A percentile compares a stretch with the other conserved stretches of the same genome.
phyloP scores from a whole-genome alignment of 35 echinoderm and acorn worm genomes.

The Apostichopus californicus region DNA sequence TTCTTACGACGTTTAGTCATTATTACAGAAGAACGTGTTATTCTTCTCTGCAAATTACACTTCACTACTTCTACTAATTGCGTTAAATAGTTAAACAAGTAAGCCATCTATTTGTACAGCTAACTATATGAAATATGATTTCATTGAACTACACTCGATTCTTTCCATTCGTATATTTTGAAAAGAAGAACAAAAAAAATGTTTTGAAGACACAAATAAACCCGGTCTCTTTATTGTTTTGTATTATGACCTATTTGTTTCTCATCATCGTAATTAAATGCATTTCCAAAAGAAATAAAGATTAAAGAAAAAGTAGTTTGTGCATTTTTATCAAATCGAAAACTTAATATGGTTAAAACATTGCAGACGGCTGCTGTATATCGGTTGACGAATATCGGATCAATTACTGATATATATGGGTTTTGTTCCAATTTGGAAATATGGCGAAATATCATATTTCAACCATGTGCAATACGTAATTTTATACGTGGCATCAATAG shows the following conservation, averaged over 20 bases:
- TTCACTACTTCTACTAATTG: slow-evolving; percentile 19
- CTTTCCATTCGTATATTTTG: neutral
- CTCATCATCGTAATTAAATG: neutral
- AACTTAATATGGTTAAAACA: neutral
- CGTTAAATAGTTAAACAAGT: slow-evolving; percentile 11
- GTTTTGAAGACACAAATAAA: slow-evolving; percentile 8
- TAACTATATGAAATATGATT: neutral
- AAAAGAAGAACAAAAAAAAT: neutral
- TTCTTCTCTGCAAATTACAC: slow-evolving; percentile 39
- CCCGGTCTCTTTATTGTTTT: neutral
- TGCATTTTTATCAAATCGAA: neutral
- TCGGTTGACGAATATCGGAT: neutral
- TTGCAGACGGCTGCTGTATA: neutral
- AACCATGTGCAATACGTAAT: no score
- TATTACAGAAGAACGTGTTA: slow-evolving; percentile 2
- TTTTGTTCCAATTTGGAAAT: no score
- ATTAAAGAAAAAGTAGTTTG: neutral
- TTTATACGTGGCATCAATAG: no score
- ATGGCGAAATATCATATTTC: no score
- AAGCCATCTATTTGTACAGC: slow-evolving; percentile 8
- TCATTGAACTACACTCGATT: neutral
- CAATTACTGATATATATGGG: neutral
- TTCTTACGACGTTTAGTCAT: slow-evolving; percentile 8
- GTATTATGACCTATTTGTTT: neutral
- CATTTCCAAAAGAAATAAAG: neutral